Percentiles rank a stretch among this genome's conserved stretches.
Conservation (phyloP, 2,113 vertebrate genomes). For the Gymnocephalus cernua region DNA sequence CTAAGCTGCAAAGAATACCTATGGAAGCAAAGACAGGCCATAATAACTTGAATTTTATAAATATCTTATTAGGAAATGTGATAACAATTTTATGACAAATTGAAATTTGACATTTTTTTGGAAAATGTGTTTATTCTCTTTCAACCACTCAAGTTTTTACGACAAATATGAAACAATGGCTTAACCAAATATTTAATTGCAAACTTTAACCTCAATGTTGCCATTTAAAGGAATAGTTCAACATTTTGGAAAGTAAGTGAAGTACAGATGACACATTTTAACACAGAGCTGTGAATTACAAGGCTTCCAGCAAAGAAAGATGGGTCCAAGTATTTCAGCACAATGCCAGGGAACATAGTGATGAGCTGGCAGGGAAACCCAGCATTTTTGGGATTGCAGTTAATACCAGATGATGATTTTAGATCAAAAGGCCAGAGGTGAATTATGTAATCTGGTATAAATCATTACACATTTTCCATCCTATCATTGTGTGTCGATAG, state of each 20-base stretch:
- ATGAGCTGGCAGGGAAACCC: constrained; percentile 3
- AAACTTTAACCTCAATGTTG: neutral
- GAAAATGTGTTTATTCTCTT: neutral
- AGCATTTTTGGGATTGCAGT: constrained; percentile 17
- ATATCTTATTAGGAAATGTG: neutral
- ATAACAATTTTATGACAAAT: neutral
- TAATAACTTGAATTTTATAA: neutral
- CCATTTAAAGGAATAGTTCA: neutral
- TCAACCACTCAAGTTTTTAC: neutral
- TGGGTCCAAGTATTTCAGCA: constrained; percentile 43
- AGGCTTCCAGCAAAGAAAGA: constrained; percentile 48
- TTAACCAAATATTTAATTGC: neutral
- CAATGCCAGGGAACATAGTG: constrained; percentile 23
- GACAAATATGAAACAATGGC: neutral
- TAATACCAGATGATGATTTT: constrained; percentile 52
- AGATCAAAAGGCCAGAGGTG: constrained; percentile 41
- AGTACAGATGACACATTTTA: constrained; percentile 38
- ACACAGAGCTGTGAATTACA: constrained; percentile 27
- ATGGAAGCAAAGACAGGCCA: neutral
- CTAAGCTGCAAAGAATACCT: neutral
- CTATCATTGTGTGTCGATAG: neutral
- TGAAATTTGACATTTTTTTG: neutral
- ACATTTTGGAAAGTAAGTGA: neutral
- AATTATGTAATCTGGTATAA: neutral
- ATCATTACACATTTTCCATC: neutral